phyloP scores from a whole-genome alignment of 2,797 vertebrate genomes.

The Halcyon leucocephala region DNA sequence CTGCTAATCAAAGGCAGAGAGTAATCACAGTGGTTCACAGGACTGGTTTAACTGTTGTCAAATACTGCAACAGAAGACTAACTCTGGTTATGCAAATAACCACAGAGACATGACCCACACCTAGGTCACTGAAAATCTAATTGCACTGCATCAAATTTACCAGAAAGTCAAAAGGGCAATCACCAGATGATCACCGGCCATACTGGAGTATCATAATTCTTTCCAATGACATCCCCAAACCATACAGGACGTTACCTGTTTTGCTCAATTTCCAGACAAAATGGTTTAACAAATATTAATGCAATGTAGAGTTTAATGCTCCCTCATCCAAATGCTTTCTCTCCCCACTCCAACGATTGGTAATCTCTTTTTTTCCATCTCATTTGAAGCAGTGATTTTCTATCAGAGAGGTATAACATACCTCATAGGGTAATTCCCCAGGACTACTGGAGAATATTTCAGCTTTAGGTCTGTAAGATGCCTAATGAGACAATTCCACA shows the following conservation, averaged over 20 bases:
- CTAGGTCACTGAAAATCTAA: constrained; percentile 32
- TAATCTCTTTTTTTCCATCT: constrained; percentile 39
- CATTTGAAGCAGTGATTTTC: constrained; percentile 46
- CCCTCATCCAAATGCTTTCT: not conserved
- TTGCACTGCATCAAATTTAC: constrained; percentile 21
- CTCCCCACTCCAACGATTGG: constrained; percentile 23
- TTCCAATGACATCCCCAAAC: constrained; percentile 17
- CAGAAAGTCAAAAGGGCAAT: constrained; percentile 31
- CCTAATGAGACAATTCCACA: not conserved
- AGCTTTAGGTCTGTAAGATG: not conserved
- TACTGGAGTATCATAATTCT: not conserved
- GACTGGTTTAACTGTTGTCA: not conserved
- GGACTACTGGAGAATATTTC: not conserved
- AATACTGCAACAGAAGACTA: not conserved
- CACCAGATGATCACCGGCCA: not conserved
- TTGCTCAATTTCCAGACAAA: constrained; percentile 57
- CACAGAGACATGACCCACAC: not conserved
- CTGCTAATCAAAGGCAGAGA: not conserved
- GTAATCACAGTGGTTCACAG: not conserved
- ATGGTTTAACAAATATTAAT: constrained; percentile 56
- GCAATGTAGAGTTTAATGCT: constrained; percentile 45
- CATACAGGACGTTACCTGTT: constrained; percentile 16
- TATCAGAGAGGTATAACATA: not conserved
- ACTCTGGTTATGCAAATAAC: not conserved
- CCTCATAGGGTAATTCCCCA: not conserved